Percentiles rank a stretch among this genome's conserved stretches.
Evolutionary conservation across 2,113 vertebrate genomes (phyloP).

Genomic region (Lontra canadensis): DNA sequence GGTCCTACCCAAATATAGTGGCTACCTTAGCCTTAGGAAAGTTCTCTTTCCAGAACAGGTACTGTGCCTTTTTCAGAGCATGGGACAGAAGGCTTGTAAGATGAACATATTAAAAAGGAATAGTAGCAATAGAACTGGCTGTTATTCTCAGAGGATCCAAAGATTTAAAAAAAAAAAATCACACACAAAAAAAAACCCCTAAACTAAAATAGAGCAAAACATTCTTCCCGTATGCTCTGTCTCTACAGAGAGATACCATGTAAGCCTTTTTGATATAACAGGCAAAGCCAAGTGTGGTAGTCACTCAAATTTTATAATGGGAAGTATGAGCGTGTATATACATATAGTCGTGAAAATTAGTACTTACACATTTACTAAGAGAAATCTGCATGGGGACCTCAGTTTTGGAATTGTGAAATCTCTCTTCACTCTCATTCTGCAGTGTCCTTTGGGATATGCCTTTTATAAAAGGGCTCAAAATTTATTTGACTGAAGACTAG

Average conservation of each 20-base stretch:
- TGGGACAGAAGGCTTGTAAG: background rate
- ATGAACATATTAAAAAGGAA: background rate
- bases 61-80: background rate
- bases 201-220: background rate
- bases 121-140: background rate
- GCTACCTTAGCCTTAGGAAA: background rate
- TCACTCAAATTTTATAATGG: background rate
- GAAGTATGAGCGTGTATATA: background rate
- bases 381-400: background rate
- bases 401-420: background rate
- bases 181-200: conserved; percentile 1
- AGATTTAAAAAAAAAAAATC: background rate
- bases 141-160: background rate
- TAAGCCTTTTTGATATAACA: background rate
- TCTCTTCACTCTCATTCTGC: background rate
- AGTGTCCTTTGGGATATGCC: background rate
- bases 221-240: background rate
- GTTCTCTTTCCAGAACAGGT: background rate
- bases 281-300: background rate
- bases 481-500: background rate
- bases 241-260: background rate
- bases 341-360: background rate
- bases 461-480: background rate
- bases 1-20: background rate
- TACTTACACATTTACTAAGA: background rate